Base-by-base conservation (phyloP, 2,113 vertebrate species). In the Thomomys bottae region DNA sequence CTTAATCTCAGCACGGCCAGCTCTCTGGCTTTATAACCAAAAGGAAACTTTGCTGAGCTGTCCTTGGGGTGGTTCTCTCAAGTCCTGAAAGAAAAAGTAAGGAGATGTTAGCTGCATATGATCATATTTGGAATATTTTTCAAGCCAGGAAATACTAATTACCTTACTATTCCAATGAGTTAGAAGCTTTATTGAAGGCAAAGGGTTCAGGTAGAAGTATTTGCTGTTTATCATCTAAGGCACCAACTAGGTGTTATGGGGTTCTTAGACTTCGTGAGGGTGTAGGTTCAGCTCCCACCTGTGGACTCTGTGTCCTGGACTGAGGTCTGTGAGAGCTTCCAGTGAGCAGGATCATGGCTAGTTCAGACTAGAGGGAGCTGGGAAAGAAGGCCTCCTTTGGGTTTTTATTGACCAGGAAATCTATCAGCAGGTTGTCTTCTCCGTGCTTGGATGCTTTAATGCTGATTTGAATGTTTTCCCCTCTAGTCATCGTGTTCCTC, bases 401-500 rank as follows among this genome's bases (percentile, higher is more conserved):
- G 57, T 91, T 86, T 38, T 36, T 0, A 63, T 84, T 87, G 92
- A 94, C 91, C 90, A 75, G 77, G 66, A 90, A 88, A 80, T 87
- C 89, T 94, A 87, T 95, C 95, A 92, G 95, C 90, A 82, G 91
- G 90, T 87, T 87, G 70, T 93, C 94, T 92, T 92, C 92, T 96
- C 90, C 93, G 54, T 95, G 96, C 94, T 82, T 90, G 87, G 94
- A 96, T 94, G 94, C 96, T 96, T 96, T 96, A 97, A 95, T 97
- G 95, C 96, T 96, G 96, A 49, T 81, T 97, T 98, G 98, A 67
- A 75, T 67, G 12, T 94, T 89, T 89, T 78, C 24, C 97, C 98
- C 98, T 98, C 98, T 98, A 99, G 99, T 99, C 99, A 96, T 99
- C 99, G 96, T 99, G 99, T 98, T 99, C 99, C 98, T 99, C 99